phyloP scores from a whole-genome alignment of 2,113 vertebrate genomes.

The Ochotona curzoniae region DNA sequence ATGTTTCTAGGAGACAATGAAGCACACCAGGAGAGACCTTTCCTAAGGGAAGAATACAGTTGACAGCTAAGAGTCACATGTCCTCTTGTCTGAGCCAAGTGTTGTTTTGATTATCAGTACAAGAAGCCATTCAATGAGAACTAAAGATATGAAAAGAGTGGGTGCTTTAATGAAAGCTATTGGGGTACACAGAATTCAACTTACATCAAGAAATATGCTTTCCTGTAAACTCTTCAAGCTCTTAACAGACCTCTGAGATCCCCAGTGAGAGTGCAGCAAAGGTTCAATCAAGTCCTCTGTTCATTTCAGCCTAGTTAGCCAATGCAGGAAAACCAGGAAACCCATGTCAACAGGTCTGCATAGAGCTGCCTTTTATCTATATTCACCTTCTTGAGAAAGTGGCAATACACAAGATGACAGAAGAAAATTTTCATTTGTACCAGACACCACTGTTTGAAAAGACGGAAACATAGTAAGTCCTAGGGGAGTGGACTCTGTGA shows the following conservation, averaged over 20 bases:
- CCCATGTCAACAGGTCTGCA: neutral
- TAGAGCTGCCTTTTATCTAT: neutral
- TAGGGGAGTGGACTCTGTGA: neutral
- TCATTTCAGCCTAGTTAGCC: neutral
- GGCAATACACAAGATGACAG: neutral
- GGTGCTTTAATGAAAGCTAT: neutral
- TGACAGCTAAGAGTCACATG: neutral
- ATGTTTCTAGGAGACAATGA: neutral
- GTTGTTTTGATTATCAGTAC: neutral
- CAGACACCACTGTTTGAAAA: conserved; percentile 37
- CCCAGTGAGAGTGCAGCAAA: neutral
- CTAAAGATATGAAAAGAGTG: neutral
- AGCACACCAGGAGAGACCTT: neutral
- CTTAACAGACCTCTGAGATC: neutral
- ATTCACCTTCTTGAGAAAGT: neutral
- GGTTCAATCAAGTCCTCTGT: neutral
- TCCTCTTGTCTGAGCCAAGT: neutral
- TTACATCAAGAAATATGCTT: neutral
- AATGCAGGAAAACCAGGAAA: neutral
- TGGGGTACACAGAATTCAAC: neutral
- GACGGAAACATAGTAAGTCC: conserved; percentile 10
- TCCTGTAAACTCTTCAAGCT: neutral
- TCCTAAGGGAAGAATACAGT: neutral
- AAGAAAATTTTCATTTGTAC: conserved; percentile 36
- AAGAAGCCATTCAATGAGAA: neutral